A percentile compares a stretch with the other conserved stretches of the same genome.
phyloP scores from a whole-genome alignment of 2,113 vertebrate genomes.

The Archocentrus centrarchus region DNA sequence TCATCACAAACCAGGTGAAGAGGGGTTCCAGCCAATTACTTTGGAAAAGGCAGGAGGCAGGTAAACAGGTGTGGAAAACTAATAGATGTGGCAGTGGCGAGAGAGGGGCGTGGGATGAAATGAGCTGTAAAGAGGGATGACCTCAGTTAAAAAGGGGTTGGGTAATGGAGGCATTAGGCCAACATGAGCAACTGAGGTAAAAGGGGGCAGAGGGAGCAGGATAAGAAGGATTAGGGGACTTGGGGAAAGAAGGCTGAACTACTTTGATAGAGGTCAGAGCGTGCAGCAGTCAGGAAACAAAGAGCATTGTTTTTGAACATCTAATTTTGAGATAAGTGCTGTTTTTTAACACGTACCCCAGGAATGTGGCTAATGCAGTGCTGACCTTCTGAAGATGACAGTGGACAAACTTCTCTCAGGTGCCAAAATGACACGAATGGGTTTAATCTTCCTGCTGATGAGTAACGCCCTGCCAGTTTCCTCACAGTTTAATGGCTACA shows the following conservation, averaged over 20 bases:
- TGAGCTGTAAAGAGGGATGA: slow-evolving; percentile 60
- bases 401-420: slow-evolving; percentile 70
- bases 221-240: slow-evolving; percentile 62
- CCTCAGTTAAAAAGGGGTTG: slow-evolving; percentile 63
- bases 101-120: slow-evolving; percentile 41
- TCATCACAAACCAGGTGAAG: slow-evolving; percentile 82
- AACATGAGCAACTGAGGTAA: slow-evolving; percentile 54
- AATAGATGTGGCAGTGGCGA: background rate
- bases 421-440: slow-evolving; percentile 88
- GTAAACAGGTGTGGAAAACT: slow-evolving; percentile 47
- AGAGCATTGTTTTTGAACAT: slow-evolving; percentile 42
- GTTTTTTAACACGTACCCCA: slow-evolving; percentile 39
- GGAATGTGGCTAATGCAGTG: slow-evolving; percentile 61
- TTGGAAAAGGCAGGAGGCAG: slow-evolving; percentile 53
- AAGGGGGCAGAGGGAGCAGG: slow-evolving; percentile 48
- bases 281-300: slow-evolving; percentile 28
- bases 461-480: slow-evolving; percentile 82
- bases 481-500: slow-evolving; percentile 96
- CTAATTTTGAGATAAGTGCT: slow-evolving; percentile 44
- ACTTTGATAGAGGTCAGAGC: slow-evolving; percentile 67
- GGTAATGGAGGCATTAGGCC: slow-evolving; percentile 43
- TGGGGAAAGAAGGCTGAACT: slow-evolving; percentile 48
- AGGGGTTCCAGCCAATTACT: slow-evolving; percentile 71
- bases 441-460: slow-evolving; percentile 87
- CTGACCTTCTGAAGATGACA: slow-evolving; percentile 69